Percentiles rank a stretch among this genome's conserved stretches.
phyloP scores from a whole-genome alignment of 1,140 invertebrate species.

The Leptestheria dahalacensis region DNA sequence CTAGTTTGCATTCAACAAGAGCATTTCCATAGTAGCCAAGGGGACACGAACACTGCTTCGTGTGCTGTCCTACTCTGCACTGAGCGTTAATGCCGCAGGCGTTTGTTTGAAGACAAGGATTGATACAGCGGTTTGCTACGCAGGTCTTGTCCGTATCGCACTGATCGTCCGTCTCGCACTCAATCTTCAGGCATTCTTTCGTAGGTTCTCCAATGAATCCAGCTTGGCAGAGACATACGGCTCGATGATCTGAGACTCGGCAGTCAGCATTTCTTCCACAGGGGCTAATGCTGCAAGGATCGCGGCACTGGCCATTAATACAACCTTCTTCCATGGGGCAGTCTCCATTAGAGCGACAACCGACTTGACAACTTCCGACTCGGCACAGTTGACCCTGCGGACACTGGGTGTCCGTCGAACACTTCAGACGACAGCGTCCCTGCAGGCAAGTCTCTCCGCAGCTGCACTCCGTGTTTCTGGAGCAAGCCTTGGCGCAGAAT shows the following conservation, averaged over 20 bases:
- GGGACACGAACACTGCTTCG: slow-evolving; percentile 66
- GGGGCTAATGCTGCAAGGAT: slow-evolving; percentile 48
- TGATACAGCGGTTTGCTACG: slow-evolving; percentile 49
- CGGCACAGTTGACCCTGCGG: slow-evolving; percentile 44
- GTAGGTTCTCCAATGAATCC: slow-evolving; percentile 48
- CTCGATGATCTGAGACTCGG: slow-evolving; percentile 11
- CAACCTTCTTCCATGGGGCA: slow-evolving; percentile 62
- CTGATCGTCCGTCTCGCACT: slow-evolving; percentile 58
- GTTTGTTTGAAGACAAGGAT: slow-evolving; percentile 58
- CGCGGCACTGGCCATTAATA: slow-evolving; percentile 50
- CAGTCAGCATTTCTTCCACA: slow-evolving; percentile 25
- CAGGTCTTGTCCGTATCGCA: slow-evolving; percentile 64
- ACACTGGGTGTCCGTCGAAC: slow-evolving; percentile 48
- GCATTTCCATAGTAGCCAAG: slow-evolving; percentile 72
- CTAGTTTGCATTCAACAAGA: slow-evolving; percentile 53
- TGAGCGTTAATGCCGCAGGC: slow-evolving; percentile 71
- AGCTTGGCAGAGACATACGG: slow-evolving; percentile 37
- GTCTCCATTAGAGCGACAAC: slow-evolving; percentile 62
- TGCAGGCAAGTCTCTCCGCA: slow-evolving; percentile 25
- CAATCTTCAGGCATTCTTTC: slow-evolving; percentile 28
- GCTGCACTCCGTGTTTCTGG: slow-evolving; percentile 21
- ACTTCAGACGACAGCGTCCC: slow-evolving; percentile 32
- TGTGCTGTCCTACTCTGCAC: slow-evolving; percentile 57
- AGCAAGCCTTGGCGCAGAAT: slow-evolving; percentile 43
- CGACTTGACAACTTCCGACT: slow-evolving; percentile 44